Evolutionary conservation across 2,797 vertebrate species (phyloP).

Genomic region (Morus bassanus): DNA sequence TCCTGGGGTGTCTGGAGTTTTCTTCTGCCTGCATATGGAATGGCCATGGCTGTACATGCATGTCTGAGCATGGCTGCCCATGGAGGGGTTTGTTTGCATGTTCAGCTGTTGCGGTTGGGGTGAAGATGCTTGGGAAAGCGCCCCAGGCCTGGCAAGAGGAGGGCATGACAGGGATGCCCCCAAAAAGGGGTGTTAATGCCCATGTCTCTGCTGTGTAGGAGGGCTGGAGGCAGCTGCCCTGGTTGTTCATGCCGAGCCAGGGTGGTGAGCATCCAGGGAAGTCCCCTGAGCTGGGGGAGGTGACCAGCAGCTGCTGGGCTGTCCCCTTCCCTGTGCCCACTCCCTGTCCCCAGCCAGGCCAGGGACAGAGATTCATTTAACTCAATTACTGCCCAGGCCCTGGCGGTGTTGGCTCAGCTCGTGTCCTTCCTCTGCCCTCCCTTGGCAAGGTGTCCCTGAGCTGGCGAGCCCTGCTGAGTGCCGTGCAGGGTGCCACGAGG

Average conservation of each 20-base stretch:
- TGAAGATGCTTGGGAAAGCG: not conserved
- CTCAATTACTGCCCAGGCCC: not conserved
- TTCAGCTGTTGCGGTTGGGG: not conserved
- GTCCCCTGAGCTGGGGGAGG: not conserved
- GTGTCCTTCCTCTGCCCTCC: not conserved
- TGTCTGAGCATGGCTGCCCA: not conserved
- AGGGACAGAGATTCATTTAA: not conserved
- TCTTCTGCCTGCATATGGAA: not conserved
- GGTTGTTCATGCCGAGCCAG: not conserved
- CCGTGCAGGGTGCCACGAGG: fast-evolving
- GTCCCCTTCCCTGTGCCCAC: not conserved
- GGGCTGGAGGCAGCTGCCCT: not conserved
- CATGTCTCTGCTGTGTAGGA: not conserved
- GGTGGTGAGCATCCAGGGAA: not conserved
- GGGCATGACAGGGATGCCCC: not conserved
- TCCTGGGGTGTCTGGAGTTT: not conserved
- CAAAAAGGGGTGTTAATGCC: not conserved
- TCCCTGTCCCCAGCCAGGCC: not conserved
- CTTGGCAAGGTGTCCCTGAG: not conserved
- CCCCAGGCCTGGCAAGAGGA: not conserved
- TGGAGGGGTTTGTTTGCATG: not conserved
- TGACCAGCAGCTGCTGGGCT: not conserved
- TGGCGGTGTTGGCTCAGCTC: fast-evolving
- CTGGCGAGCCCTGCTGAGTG: not conserved
- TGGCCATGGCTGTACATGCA: fast-evolving